Evolutionary conservation across 2,888 invertebrate species (phyloP), one percentile per base, ranked within the genome.

Genomic region (Meandrusa payeni): DNA sequence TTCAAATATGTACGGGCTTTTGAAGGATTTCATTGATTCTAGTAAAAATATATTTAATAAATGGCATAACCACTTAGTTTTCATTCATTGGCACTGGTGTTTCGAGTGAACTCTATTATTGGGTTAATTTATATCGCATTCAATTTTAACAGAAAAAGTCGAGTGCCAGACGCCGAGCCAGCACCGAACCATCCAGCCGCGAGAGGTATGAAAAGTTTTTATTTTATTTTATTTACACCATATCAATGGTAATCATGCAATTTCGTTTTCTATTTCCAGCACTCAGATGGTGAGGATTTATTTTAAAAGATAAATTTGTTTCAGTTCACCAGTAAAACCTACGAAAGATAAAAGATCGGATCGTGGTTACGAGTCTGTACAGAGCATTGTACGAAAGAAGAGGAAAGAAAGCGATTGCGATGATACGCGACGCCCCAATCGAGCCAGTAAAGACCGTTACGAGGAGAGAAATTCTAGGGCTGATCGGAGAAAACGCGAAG

Each of bases 21-120:
- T 70, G 69, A 71, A 61, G 69, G 62, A 65, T 73, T 75, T 73
- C 71, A 46, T 61, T 58, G 55, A 52, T 48, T 60, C 61, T 70
- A 77, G 77, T 75, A 69, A 64, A 57, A 63, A 62, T 44, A 57
- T 54, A 62, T 69, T 54, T 77, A 75, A 15, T 15, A 74, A 76
- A 83, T 83, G 81, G 76, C 76, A 76, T 82, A 75, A 78, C 77
- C 86, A 87, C 86, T 69, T 86, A 86, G 85, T 76, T 65, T 74
- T 82, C 72, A 79, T 81, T 80, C 81, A 82, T 82, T 86, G 87
- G 86, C 87, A 87, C 87, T 80, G 85, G 86, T 87, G 86, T 86
- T 82, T 62, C 61, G 53, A 61, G 51, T 47, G 20, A 41, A 48
- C 52, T 12, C 20, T 49, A 36, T 57, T 66, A 50, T 74, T 73